phyloP scores from a whole-genome alignment of 2,797 vertebrate species.

The Syngnathus rostellatus region DNA sequence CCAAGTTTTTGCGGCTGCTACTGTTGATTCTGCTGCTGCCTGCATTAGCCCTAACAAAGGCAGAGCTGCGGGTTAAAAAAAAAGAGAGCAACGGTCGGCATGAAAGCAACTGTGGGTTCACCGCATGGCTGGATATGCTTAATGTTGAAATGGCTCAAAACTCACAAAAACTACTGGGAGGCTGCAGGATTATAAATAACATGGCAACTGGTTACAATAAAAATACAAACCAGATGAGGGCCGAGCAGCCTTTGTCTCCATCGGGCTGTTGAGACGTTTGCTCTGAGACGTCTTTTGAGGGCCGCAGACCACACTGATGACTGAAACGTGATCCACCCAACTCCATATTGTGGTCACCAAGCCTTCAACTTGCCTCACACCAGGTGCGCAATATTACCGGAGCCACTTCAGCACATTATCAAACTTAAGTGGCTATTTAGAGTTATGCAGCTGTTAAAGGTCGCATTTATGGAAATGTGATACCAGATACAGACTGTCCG shows the following conservation, averaged over 20 bases:
- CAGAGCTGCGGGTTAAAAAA: conserved; percentile 47
- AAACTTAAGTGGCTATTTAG: conserved; percentile 45
- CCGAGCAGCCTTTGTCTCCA: conserved; percentile 56
- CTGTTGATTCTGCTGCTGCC: conserved; percentile 63
- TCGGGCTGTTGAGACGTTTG: conserved; percentile 45
- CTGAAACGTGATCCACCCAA: conserved; percentile 63
- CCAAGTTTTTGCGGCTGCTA: conserved; percentile 63
- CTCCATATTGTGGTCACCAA: conserved; percentile 52
- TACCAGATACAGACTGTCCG: no score
- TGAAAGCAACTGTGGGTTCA: conserved; percentile 79
- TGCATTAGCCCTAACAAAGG: conserved; percentile 69
- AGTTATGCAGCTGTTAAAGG: conserved; percentile 38
- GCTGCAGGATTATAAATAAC: conserved; percentile 93
- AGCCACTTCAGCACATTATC: conserved; percentile 50
- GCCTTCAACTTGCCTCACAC: conserved; percentile 49
- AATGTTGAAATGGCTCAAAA: conserved; percentile 86
- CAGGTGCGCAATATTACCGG: conserved; percentile 61
- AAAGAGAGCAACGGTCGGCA: conserved; percentile 77
- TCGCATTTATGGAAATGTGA: conserved; percentile 13
- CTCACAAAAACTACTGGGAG: conserved; percentile 80
- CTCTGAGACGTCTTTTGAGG: conserved; percentile 35
- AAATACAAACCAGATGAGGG: conserved; percentile 90
- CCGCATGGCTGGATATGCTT: conserved; percentile 90
- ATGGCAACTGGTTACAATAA: conserved; percentile 80
- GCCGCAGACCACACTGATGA: conserved; percentile 51